A percentile compares a stretch with the other conserved stretches of the same genome.
These are phyloP conservation scores for Drosophila melanogaster DNA, from an alignment of 1,140 invertebrate genomes.

Conservation along the genomic window DNA sequence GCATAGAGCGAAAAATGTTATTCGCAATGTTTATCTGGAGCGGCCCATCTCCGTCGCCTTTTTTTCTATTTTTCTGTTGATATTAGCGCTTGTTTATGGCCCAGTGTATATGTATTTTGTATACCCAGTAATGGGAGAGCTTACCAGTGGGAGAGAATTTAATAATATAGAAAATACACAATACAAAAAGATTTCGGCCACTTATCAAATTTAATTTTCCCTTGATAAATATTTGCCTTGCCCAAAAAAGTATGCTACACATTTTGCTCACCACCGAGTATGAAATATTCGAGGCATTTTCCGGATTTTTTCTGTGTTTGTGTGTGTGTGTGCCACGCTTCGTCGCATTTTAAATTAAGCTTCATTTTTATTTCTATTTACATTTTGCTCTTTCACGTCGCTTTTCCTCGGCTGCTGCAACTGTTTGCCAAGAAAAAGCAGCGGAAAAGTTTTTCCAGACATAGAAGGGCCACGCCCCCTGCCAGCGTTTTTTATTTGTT, in stretches of 20 bases:
- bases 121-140: not conserved
- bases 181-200: too few species aligned
- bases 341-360: constrained; percentile 82
- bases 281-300: not conserved
- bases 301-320: not conserved
- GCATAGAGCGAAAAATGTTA: constrained; percentile 72
- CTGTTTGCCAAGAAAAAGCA: constrained; percentile 53
- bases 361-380: constrained; percentile 82
- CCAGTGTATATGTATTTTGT: constrained; percentile 32
- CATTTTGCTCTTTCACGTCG: constrained; percentile 62
- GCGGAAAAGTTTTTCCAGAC: constrained; percentile 52
- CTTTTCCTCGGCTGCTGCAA: constrained; percentile 47
- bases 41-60: constrained; percentile 51
- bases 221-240: not conserved
- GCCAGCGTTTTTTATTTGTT: constrained; percentile 64
- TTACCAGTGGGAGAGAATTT: not conserved
- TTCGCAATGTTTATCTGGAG: constrained; percentile 71
- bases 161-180: too few species aligned
- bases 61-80: constrained; percentile 30
- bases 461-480: constrained; percentile 14
- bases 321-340: constrained; percentile 63
- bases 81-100: constrained; percentile 71
- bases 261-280: not conserved
- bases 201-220: not conserved
- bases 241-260: constrained; percentile 3